phyloP scores from a whole-genome alignment of 2,888 invertebrate genomes.

The Hanleya hanleyi region DNA sequence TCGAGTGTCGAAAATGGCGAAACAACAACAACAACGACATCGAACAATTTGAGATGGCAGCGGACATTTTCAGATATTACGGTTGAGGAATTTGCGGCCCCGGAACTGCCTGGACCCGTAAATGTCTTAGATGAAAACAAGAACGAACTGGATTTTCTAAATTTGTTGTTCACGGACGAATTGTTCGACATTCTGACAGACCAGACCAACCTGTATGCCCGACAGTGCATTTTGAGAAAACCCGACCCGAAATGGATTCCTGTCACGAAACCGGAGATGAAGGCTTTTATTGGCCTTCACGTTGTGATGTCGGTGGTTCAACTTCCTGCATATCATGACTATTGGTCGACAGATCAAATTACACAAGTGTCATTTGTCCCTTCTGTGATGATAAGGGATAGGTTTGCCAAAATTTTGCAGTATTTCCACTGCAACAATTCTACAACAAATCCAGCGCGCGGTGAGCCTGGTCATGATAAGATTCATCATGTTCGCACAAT shows the following conservation, averaged over 20 bases:
- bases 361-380: neutral
- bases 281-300: neutral
- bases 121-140: neutral
- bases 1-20: too few relatives aligned
- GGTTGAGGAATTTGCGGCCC: too few relatives aligned
- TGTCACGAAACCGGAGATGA: neutral
- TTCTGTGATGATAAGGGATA: neutral
- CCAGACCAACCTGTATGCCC: constrained; percentile 1
- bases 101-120: too few relatives aligned
- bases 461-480: constrained; percentile 1
- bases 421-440: constrained; percentile 1
- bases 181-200: neutral
- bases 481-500: neutral
- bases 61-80: too few relatives aligned
- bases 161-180: neutral
- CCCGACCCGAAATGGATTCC: neutral
- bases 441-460: neutral
- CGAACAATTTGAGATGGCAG: too few relatives aligned
- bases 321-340: neutral
- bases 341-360: neutral
- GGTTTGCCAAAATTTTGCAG: neutral
- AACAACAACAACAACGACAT: too few relatives aligned
- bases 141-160: neutral
- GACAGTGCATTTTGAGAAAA: neutral
- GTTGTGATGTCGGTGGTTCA: constrained; percentile 6